Evolutionary conservation across 2,888 invertebrate genomes (phyloP).

Genomic region (Fragum fragum): DNA sequence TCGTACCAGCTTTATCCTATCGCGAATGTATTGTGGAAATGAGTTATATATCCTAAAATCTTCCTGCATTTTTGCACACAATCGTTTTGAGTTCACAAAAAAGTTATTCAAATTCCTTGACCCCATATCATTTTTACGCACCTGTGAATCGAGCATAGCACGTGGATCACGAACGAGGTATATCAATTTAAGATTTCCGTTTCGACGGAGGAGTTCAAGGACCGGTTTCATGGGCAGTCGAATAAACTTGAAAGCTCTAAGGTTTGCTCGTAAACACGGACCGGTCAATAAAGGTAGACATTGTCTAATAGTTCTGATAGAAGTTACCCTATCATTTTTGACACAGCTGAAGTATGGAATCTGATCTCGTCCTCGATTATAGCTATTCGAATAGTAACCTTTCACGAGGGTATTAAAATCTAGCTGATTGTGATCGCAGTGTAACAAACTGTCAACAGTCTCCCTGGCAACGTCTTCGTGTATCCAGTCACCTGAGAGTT

Average conservation of each 20-base stretch:
- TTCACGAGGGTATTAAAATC: conserved; percentile 48
- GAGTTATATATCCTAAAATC: conserved; percentile 33
- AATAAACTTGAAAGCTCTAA: conserved; percentile 50
- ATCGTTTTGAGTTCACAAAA: conserved; percentile 12
- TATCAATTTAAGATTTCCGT: conserved; percentile 43
- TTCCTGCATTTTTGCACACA: conserved; percentile 44
- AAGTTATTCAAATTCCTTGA: conserved; percentile 16
- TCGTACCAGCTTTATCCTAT: conserved; percentile 34
- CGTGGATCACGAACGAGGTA: conserved; percentile 61
- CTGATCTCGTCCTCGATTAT: conserved; percentile 9
- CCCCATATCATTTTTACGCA: conserved; percentile 49
- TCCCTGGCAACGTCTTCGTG: conserved; percentile 31
- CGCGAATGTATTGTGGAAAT: conserved; percentile 30
- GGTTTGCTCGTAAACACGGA: conserved; percentile 32
- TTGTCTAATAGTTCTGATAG: neutral
- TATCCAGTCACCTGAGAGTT: neutral
- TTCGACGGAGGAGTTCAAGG: conserved; percentile 21
- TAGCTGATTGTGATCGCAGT: conserved; percentile 39
- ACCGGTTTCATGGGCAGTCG: conserved; percentile 50
- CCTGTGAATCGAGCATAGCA: conserved; percentile 65
- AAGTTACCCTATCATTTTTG: neutral
- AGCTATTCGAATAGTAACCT: neutral
- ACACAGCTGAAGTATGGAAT: neutral
- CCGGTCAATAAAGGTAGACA: conserved; percentile 45
- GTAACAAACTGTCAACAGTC: conserved; percentile 37